phyloP scores from a whole-genome alignment of 1,140 invertebrate genomes.

The Adelges cooleyi region DNA sequence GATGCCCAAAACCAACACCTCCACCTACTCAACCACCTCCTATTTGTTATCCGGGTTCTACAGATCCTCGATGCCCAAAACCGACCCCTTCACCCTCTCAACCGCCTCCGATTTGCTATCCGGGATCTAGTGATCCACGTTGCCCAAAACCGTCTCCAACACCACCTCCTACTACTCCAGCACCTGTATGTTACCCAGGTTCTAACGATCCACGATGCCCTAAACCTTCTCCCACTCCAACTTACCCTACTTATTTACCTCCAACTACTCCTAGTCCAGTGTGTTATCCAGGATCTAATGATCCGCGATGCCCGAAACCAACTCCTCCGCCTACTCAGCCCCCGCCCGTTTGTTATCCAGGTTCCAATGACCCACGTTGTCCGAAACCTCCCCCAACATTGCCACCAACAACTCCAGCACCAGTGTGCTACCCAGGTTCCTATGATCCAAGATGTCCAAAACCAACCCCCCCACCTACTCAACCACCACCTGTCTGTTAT shows the following conservation, averaged over 20 bases:
- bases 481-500: slow-evolving; percentile 33
- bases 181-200: slow-evolving; percentile 36
- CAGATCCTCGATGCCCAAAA: slow-evolving; percentile 32
- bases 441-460: slow-evolving; percentile 38
- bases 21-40: slow-evolving; percentile 32
- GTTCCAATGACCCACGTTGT: slow-evolving; percentile 38
- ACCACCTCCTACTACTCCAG: slow-evolving; percentile 12
- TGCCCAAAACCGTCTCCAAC: slow-evolving; percentile 36
- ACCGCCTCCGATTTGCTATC: slow-evolving; percentile 35
- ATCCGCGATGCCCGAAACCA: slow-evolving; percentile 36
- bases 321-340: slow-evolving; percentile 35
- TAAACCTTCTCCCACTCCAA: slow-evolving; percentile 32
- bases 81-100: slow-evolving; percentile 30
- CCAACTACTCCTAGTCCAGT: slow-evolving; percentile 34
- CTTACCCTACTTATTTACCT: slow-evolving; percentile 23
- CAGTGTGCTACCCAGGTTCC: slow-evolving; percentile 36
- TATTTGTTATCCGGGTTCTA: slow-evolving; percentile 34
- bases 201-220: slow-evolving; percentile 37
- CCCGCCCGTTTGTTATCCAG: slow-evolving; percentile 34
- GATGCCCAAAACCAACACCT: slow-evolving; percentile 27
- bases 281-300: slow-evolving; percentile 37
- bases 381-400: slow-evolving; percentile 33
- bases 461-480: slow-evolving; percentile 32
- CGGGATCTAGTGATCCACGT: slow-evolving; percentile 37
- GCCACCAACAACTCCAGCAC: slow-evolving; percentile 21